Conservation (phyloP, 1,140 invertebrate species). For the Reticulitermes speratus region DNA sequence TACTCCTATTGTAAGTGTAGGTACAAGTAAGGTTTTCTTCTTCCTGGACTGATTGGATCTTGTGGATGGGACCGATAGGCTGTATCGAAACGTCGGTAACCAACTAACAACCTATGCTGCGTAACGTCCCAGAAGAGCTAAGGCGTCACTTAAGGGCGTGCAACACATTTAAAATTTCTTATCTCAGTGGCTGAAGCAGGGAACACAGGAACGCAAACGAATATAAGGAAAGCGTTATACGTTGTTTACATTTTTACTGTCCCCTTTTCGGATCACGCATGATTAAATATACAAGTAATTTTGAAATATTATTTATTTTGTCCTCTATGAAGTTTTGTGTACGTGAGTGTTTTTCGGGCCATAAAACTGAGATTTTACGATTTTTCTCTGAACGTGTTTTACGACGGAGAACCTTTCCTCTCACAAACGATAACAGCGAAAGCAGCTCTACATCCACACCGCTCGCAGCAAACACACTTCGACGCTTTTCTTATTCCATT, state of each 20-base stretch:
- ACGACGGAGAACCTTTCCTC: neutral
- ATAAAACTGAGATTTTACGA: constrained; percentile 1
- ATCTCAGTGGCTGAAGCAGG: too few relatives aligned
- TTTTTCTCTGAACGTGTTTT: neutral
- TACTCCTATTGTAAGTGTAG: too few relatives aligned
- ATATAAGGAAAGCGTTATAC: neutral
- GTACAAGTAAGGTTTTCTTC: too few relatives aligned
- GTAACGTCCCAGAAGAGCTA: too few relatives aligned
- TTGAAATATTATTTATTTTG: neutral
- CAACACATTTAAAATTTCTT: too few relatives aligned
- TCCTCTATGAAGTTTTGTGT: neutral
- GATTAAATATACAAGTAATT: neutral
- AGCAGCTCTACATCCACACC: neutral
- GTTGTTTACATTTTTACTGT: neutral
- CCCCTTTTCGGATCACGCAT: neutral
- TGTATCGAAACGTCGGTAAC: too few relatives aligned
- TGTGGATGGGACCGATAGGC: too few relatives aligned
- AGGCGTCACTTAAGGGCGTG: too few relatives aligned
- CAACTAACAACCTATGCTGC: too few relatives aligned
- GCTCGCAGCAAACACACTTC: neutral
- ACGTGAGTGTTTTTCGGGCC: neutral
- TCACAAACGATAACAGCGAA: neutral
- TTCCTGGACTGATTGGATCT: too few relatives aligned
- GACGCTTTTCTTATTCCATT: neutral
- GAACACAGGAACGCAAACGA: neutral